Conservation (phyloP, 2,888 invertebrate genomes). For the Adelognathus sp. region DNA sequence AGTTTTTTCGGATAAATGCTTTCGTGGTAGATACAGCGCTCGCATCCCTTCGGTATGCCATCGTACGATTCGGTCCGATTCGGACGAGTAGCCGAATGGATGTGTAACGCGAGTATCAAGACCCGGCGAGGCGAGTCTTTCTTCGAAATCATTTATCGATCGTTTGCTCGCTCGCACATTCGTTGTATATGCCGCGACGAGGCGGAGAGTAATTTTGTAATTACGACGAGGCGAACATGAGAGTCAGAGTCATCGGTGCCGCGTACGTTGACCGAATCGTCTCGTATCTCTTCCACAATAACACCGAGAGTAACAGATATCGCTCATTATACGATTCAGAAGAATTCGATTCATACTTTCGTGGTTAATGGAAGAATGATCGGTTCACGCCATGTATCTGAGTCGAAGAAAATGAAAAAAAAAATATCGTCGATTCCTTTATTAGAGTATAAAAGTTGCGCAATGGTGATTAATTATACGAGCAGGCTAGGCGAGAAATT, state of each 20-base stretch:
- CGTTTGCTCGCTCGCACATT: constrained; percentile 32
- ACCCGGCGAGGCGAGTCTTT: too few relatives aligned
- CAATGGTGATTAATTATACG: background rate
- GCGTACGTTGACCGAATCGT: too few relatives aligned
- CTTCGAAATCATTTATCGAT: constrained; percentile 44
- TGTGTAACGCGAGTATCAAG: background rate
- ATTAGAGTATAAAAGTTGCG: background rate
- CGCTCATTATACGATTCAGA: background rate
- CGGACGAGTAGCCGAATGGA: constrained; percentile 10
- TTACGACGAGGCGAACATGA: background rate
- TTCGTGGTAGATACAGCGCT: constrained; percentile 2
- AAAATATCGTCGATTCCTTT: background rate
- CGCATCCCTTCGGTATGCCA: constrained; percentile 24
- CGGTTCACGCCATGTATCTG: too few relatives aligned
- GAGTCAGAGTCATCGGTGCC: background rate
- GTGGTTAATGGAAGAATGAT: background rate
- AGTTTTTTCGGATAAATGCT: constrained; percentile 31
- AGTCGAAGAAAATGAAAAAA: background rate
- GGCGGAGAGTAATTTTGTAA: background rate
- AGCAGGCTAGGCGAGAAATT: background rate
- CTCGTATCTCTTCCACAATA: too few relatives aligned
- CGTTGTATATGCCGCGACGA: background rate
- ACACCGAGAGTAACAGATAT: too few relatives aligned
- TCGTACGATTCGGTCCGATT: constrained; percentile 30
- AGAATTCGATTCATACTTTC: background rate